Evolutionary conservation across 2,113 vertebrate genomes (phyloP).

Genomic region (Alces alces): DNA sequence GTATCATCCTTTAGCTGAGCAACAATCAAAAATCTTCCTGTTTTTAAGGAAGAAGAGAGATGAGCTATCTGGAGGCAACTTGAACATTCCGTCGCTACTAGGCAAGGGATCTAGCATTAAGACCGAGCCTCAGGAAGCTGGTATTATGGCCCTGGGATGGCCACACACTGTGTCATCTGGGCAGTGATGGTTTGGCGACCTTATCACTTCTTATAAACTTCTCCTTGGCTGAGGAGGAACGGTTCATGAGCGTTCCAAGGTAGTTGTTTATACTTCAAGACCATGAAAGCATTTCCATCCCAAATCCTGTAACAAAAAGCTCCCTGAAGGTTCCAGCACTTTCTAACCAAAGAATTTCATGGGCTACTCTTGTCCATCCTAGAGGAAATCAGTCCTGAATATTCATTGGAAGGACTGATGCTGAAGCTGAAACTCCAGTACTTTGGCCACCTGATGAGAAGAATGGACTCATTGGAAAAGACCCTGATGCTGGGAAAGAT

Average conservation of each 20-base stretch:
- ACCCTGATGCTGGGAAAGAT: background rate
- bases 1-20: background rate
- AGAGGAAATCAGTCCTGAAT: background rate
- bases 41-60: background rate
- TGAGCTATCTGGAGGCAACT: background rate
- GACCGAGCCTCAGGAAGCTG: background rate
- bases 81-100: rapidly evolving
- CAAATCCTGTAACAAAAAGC: background rate
- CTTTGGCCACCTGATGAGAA: background rate
- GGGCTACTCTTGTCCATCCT: background rate
- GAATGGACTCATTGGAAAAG: background rate
- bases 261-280: background rate
- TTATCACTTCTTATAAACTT: background rate
- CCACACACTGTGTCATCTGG: background rate
- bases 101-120: background rate
- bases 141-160: background rate
- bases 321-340: background rate
- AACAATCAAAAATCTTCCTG: background rate
- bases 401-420: background rate
- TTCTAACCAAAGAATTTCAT: background rate
- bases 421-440: background rate
- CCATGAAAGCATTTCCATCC: background rate
- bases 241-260: background rate
- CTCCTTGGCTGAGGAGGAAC: background rate
- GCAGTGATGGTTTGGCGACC: background rate